Conservation (phyloP, 2,888 invertebrate species). For the Cactoblastis cactorum region DNA sequence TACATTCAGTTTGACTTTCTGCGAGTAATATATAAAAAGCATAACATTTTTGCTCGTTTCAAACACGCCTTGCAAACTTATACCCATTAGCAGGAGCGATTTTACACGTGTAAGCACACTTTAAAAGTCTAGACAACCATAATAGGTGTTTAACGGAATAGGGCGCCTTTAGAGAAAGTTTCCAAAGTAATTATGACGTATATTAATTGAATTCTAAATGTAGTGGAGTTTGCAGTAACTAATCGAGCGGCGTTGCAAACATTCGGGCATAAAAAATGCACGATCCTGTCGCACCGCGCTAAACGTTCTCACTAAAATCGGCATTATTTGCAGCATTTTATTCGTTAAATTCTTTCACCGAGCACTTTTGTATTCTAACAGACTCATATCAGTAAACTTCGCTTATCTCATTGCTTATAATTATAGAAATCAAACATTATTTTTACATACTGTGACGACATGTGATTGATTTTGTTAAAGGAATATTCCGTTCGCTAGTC, state of each 20-base stretch:
- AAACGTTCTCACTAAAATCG: conserved; percentile 23
- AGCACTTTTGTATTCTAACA: conserved; percentile 23
- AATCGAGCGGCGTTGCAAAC: conserved; percentile 16
- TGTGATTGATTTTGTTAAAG: too few species aligned
- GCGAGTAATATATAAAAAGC: not conserved
- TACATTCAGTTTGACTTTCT: not conserved
- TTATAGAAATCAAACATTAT: too few species aligned
- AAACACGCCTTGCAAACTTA: conserved; percentile 15
- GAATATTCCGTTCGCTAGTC: too few species aligned
- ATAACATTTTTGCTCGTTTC: not conserved
- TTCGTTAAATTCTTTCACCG: conserved; percentile 25
- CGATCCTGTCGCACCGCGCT: conserved; percentile 22
- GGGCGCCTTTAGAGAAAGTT: conserved; percentile 21
- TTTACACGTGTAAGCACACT: conserved; percentile 19
- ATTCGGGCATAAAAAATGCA: conserved; percentile 24
- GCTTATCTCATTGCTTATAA: too few species aligned
- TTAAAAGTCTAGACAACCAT: conserved; percentile 16
- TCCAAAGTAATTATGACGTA: conserved; percentile 26
- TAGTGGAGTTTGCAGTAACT: conserved; percentile 20
- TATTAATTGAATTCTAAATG: conserved; percentile 25
- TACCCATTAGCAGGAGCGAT: conserved; percentile 20
- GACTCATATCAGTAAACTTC: too few species aligned
- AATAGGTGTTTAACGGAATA: conserved; percentile 19
- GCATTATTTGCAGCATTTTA: conserved; percentile 25
- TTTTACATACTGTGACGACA: too few species aligned